These are phyloP conservation scores for Drosophila leontia DNA, from an alignment of 1,140 invertebrate genomes.

Conservation along the genomic window DNA sequence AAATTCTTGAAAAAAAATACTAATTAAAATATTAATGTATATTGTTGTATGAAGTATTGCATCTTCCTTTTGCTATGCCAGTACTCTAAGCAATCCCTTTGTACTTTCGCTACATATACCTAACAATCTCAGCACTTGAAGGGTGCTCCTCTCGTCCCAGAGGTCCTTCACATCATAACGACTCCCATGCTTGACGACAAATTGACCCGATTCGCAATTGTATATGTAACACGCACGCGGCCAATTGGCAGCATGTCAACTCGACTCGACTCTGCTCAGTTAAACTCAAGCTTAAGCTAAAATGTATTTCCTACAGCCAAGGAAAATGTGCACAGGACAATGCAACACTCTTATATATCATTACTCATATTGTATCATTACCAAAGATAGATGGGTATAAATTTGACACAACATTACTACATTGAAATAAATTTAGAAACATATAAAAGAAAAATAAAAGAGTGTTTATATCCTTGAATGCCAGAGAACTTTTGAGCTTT, in stretches of 20 bases:
- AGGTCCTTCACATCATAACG: constrained; percentile 31
- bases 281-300: not conserved
- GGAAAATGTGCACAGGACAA: not conserved
- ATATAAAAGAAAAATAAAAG: not conserved
- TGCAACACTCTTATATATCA: not conserved
- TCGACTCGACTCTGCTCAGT: constrained; percentile 38
- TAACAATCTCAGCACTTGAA: constrained; percentile 18
- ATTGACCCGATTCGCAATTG: constrained; percentile 71
- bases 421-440: not conserved
- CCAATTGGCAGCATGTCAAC: constrained; percentile 75
- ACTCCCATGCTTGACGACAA: constrained; percentile 36
- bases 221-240: constrained; percentile 59
- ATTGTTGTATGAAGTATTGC: not conserved
- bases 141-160: constrained; percentile 7
- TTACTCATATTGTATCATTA: too few relatives aligned
- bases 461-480: not conserved
- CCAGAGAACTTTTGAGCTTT: too few relatives aligned
- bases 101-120: not conserved
- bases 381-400: not conserved
- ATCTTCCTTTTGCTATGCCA: not conserved
- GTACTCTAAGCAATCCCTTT: not conserved
- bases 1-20: not conserved
- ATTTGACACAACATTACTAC: not conserved
- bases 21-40: not conserved
- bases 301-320: constrained; percentile 55